Base-by-base conservation (phyloP, 2,113 vertebrate species). In the Anguilla japonica region DNA sequence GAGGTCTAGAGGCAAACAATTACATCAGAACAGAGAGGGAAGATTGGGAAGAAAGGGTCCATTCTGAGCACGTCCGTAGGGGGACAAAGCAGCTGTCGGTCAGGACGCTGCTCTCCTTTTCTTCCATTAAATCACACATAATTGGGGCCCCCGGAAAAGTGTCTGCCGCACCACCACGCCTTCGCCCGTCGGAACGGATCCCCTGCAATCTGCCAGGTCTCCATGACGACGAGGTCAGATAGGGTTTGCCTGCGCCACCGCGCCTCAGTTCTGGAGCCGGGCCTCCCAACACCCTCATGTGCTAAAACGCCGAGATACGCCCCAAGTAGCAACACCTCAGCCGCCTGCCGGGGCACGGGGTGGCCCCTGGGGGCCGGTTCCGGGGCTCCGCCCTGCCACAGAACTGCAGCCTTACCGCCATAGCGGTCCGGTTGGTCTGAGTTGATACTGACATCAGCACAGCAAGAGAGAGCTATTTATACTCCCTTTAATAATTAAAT, bases 111-210 rank as follows among this genome's bases (percentile, higher is more conserved):
- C 34, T 84, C 78, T 60, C 75, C 75, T 41, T 84, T 87, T 87
- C 82, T 83, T 86, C 79, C 67, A 11, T 26, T 82, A 84, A 87
- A 87, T 87, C 67, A 75, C 78, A 79, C 78, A 84, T 87, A 87
- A 87, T 86, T 82, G 87, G 87, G 82, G 56, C 75, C 71, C 87
- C 78, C 79, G 39, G 22, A 87, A 18, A 87, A 87, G 86, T 57
- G 53, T 29, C n/a, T 67, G 83, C 86, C 46, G 83, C 11, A 26
- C 86, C 81, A n/a, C 53, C 43, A 50, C 60, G 22, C 75, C 82
- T 79, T 67, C 56, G 80, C 83, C 53, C 56, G 9, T 80, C 78
- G 20, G 53, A 86, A 78, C 79, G 3, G 79, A 86, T 53, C 46
- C 79, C 20, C 40, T 53, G 29, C 84, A 84, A 87, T 84, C 87